These are phyloP conservation scores for Agonopterix alstromeriana DNA, from an alignment of 2,888 invertebrate species.

Conservation along the genomic window DNA sequence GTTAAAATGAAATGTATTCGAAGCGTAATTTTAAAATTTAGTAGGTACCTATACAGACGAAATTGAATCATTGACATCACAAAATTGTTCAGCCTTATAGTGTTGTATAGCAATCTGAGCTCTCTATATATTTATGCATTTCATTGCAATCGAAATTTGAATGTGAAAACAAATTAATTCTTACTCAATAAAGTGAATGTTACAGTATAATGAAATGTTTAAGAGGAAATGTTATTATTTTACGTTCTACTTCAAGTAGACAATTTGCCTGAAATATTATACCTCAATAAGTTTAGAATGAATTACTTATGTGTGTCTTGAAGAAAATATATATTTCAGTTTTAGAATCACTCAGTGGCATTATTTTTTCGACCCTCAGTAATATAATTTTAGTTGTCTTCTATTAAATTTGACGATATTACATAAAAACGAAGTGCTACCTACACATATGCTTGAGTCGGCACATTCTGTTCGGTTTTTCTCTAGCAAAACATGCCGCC, in stretches of 20 bases:
- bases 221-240: constrained; percentile 27
- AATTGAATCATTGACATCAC: constrained; percentile 34
- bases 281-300: constrained; percentile 72
- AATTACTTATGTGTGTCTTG: constrained; percentile 56
- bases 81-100: constrained; percentile 33
- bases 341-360: constrained; percentile 43
- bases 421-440: no score
- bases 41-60: constrained; percentile 10
- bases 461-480: no score
- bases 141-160: constrained; percentile 39
- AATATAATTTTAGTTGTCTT: no score
- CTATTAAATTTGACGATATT: no score
- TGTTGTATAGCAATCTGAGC: constrained; percentile 34
- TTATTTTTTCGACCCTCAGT: constrained; percentile 31
- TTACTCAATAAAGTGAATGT: constrained; percentile 34
- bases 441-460: no score
- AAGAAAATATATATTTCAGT: constrained; percentile 56
- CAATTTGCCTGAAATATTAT: constrained; percentile 66
- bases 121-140: constrained; percentile 58
- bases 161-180: constrained; percentile 33
- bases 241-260: constrained; percentile 52
- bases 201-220: constrained; percentile 18
- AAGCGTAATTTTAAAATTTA: constrained; percentile 7
- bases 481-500: no score
- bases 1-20: constrained; percentile 20